Conservation (phyloP, 2,113 vertebrate genomes). For the Pluvialis apricaria region DNA sequence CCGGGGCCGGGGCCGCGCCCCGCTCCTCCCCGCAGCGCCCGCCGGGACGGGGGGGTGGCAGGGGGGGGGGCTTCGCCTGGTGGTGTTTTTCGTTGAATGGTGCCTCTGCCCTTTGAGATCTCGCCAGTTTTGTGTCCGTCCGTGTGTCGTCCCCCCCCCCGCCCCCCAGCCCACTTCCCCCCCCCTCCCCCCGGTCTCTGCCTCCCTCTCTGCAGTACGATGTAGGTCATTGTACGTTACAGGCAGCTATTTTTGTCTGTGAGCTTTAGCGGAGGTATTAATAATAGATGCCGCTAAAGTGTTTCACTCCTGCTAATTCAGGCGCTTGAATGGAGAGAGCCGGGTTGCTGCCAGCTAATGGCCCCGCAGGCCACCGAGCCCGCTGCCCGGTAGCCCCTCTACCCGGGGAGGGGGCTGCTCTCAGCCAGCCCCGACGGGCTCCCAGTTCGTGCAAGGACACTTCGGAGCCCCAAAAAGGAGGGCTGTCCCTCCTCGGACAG, state of each 20-base stretch:
- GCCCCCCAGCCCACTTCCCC: too few relatives aligned
- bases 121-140: too few relatives aligned
- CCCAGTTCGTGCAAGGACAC: neutral
- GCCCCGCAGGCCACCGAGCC: neutral
- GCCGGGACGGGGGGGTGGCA: neutral
- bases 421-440: neutral
- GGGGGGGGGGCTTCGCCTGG: too few relatives aligned
- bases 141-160: too few relatives aligned
- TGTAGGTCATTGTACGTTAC: conserved; percentile 77
- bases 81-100: too few relatives aligned
- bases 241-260: conserved; percentile 73
- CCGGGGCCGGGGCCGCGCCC: neutral
- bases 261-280: conserved; percentile 74
- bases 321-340: neutral
- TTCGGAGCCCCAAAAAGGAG: neutral
- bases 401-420: neutral
- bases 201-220: conserved; percentile 52
- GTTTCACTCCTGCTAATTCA: conserved; percentile 60
- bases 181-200: neutral
- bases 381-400: neutral
- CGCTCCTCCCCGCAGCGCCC: neutral
- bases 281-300: conserved; percentile 78
- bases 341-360: neutral
- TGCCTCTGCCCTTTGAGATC: too few relatives aligned
- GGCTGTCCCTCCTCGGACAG: neutral